Base-by-base conservation (phyloP, 1,140 invertebrate species). In the Solenopsis fugax region DNA sequence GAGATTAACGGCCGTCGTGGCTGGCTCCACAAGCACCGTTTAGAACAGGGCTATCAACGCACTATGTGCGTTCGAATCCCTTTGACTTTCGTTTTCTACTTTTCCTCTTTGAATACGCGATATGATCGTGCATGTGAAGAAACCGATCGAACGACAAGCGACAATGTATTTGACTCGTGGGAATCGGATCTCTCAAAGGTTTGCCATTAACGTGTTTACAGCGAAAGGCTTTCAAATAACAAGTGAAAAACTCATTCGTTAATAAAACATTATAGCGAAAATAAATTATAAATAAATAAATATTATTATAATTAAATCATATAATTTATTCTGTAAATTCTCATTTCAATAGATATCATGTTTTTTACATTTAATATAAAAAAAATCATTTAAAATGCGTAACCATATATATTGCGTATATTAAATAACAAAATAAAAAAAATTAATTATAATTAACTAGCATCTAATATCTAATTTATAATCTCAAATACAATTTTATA, bases 1-100 rank as follows among this genome's bases (percentile, higher is more conserved):
- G 71, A 88, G 89, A 90, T 90, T 90, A 90, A 89, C 89, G 67
- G 85, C 34, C 24, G 54, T n/a, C 50, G 13, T 50, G 62, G 54
- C 54, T 84, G 80, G 64, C 16, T 80, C 71, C 29, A 64, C 71
- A 58, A 80, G 24, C 29, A 72, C 37, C 85, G 58, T 64, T 85
- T 87, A 88, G 34, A 86, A 87, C 54, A 72, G 52, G 54, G 76
- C 75, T 80, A 88, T 77, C 73, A 37, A 24, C 56, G 21, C 73
- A 76, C 80, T 77, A 72, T 24, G 77, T 41, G 50, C 37, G 67
- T 82, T 24, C 73, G 37, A 82, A 81, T 86, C 76, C 34, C 45
- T 84, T 69, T 81, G 65, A 82, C 67, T 82, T 82, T 24, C 48
- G 37, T 80, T 82, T 72, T 52, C 54, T 58, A 34, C 16, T 82